A percentile compares a stretch with the other conserved stretches of the same genome.
These are phyloP conservation scores for Amia ocellicauda DNA, from an alignment of 2,113 vertebrate species.

Conservation along the genomic window DNA sequence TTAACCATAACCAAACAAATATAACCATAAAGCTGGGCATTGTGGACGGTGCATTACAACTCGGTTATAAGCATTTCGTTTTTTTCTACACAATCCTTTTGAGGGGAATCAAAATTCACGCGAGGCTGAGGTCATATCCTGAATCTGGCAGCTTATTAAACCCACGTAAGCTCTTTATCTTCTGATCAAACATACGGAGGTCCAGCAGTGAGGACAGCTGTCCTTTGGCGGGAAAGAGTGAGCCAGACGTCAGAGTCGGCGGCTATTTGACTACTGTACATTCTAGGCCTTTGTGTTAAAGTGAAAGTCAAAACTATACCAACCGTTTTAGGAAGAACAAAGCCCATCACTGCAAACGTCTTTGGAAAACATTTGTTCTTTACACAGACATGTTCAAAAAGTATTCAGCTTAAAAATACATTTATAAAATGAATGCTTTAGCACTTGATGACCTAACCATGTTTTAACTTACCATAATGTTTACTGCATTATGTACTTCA, in stretches of 20 bases:
- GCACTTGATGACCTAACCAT: too few species aligned
- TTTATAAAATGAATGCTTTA: too few species aligned
- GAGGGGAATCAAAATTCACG: background rate
- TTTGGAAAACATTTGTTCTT: too few species aligned
- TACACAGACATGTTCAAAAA: too few species aligned
- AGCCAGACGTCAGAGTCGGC: background rate
- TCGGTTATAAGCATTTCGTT: too few species aligned
- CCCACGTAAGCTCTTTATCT: background rate
- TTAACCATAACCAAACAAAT: background rate
- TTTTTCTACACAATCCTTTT: background rate
- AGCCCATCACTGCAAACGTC: too few species aligned
- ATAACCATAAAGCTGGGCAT: background rate
- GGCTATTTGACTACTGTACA: background rate
- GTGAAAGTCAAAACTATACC: background rate
- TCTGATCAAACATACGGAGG: conserved; percentile 6
- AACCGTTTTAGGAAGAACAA: too few species aligned
- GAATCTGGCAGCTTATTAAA: background rate
- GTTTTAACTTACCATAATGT: too few species aligned
- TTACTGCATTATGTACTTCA: too few species aligned
- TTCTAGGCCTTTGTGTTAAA: background rate
- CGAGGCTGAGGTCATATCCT: conserved; percentile 5
- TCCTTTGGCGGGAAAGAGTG: background rate
- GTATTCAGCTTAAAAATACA: too few species aligned
- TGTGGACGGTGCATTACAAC: too few species aligned
- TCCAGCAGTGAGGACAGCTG: background rate